These are phyloP conservation scores for Scelioninae gen. 2 DNA, from an alignment of 2,888 invertebrate species.

Conservation along the genomic window DNA sequence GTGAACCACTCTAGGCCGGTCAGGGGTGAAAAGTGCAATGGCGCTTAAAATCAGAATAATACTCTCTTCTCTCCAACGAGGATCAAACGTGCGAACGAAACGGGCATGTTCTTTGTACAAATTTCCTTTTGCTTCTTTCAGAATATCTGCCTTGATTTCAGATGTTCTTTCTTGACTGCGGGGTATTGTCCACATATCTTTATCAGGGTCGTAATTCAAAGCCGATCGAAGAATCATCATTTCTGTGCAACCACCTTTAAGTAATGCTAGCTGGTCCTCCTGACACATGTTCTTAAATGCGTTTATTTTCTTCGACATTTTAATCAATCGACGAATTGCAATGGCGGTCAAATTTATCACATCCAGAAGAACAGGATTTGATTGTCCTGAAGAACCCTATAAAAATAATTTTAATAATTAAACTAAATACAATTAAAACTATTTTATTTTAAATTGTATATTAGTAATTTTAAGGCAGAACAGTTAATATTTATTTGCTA, in stretches of 20 bases:
- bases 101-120: constrained; percentile 91
- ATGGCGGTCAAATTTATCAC: constrained; percentile 94
- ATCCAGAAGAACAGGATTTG: constrained; percentile 85
- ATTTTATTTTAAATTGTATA: no score
- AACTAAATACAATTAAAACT: no score
- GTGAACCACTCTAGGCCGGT: constrained; percentile 87
- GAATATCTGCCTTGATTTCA: constrained; percentile 90
- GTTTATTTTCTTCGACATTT: constrained; percentile 89
- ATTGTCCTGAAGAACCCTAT: constrained; percentile 70
- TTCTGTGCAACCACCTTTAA: constrained; percentile 97
- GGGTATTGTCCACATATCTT: constrained; percentile 94
- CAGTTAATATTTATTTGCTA: no score
- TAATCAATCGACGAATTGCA: constrained; percentile 90
- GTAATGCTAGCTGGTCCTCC: constrained; percentile 91
- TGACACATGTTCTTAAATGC: constrained; percentile 96
- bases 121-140: constrained; percentile 93
- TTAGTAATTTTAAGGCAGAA: no score
- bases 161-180: constrained; percentile 85
- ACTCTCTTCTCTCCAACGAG: constrained; percentile 92
- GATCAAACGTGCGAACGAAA: constrained; percentile 90
- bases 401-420: constrained; percentile 48
- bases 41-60: constrained; percentile 94
- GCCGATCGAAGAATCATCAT: constrained; percentile 96
- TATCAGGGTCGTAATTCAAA: constrained; percentile 92
- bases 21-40: constrained; percentile 92